Evolutionary conservation across 2,888 invertebrate species (phyloP).

Genomic region (Erannis defoliaria): DNA sequence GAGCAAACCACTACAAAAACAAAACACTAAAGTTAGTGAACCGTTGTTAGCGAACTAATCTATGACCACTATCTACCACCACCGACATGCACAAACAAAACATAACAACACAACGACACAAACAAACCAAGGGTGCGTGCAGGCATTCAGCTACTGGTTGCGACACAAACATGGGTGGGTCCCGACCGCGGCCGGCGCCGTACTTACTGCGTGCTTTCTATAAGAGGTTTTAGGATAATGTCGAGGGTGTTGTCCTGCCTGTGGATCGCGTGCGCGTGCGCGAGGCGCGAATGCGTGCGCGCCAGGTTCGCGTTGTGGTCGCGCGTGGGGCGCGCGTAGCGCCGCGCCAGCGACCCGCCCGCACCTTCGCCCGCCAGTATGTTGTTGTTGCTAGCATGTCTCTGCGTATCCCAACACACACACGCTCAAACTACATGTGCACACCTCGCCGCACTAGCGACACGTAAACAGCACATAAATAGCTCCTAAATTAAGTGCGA

Average conservation of each 20-base stretch:
- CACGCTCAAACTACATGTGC: slow-evolving; percentile 79
- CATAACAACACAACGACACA: slow-evolving; percentile 45
- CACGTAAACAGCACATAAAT: slow-evolving; percentile 32
- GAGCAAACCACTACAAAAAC: slow-evolving; percentile 26
- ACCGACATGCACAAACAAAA: slow-evolving; percentile 71
- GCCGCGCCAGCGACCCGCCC: slow-evolving; percentile 77
- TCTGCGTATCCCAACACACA: slow-evolving; percentile 83
- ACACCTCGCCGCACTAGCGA: slow-evolving; percentile 55
- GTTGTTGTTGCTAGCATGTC: slow-evolving; percentile 88
- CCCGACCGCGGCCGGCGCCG: slow-evolving; percentile 59
- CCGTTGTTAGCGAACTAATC: slow-evolving; percentile 67
- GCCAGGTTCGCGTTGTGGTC: slow-evolving; percentile 79
- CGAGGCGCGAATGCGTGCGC: slow-evolving; percentile 76
- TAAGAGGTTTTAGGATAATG: slow-evolving; percentile 86
- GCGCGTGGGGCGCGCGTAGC: slow-evolving; percentile 76
- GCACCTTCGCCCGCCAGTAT: slow-evolving; percentile 81
- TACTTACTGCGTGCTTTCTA: slow-evolving; percentile 88
- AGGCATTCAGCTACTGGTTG: slow-evolving; percentile 75
- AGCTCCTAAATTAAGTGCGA: slow-evolving; percentile 31
- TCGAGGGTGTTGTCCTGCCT: slow-evolving; percentile 86
- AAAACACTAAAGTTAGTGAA: slow-evolving; percentile 47
- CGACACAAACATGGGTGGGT: slow-evolving; percentile 66
- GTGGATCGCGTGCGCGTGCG: slow-evolving; percentile 61
- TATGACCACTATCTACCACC: slow-evolving; percentile 56
- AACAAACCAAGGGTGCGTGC: slow-evolving; percentile 77